Evolutionary conservation across 1,140 invertebrate species (phyloP), one percentile per base, ranked within the genome.

Genomic region (Macrobrachium nipponense): DNA sequence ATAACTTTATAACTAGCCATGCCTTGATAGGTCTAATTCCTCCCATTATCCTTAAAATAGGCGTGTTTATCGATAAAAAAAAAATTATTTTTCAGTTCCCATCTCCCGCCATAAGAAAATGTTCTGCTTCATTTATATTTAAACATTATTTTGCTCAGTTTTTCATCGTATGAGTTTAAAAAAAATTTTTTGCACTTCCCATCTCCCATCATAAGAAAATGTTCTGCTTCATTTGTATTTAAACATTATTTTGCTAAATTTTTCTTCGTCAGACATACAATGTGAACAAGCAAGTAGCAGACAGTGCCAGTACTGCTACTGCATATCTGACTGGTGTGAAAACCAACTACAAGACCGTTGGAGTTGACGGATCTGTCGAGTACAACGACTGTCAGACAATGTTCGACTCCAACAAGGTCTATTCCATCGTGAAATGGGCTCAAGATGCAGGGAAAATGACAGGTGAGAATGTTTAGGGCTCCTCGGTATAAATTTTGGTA

Each of bases 281-380:
- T 85, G 94, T 94, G 0, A 93, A 98, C 90, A 95, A 95, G 89
- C 95, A 97, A 93, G 96, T 97, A 0, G 94, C 97, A 0, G 97
- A 98, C 90, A 98, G 97, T 0, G 96, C 96, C 1, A 95, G 95
- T 43, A 96, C 97, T 0, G 96, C 95, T 2, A 98, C 97, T 0
- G 97, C 97, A 0, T 91, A 97, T 43, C 95, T 98, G 87, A 93
- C 93, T 61, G 97, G 97, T 0, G 93, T 96, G 0, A 99, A 99
- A 91, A 73, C 82, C n/a, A 88, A 88, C 36, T 88, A 86, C 82
- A 81, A 86, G 27, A 88, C 87, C 15, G 43, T 88, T 11, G 87
- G 87, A n/a, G 82, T 88, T 18, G 82, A 88, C 60, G 79, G 66
- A 5, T 80, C 87, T 10, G 82, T 78, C 64, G 60, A 44, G 8